Evolutionary conservation across 2,797 vertebrate species (phyloP), one percentile per base, ranked within the genome.

Genomic region (Thalassophryne amazonica): DNA sequence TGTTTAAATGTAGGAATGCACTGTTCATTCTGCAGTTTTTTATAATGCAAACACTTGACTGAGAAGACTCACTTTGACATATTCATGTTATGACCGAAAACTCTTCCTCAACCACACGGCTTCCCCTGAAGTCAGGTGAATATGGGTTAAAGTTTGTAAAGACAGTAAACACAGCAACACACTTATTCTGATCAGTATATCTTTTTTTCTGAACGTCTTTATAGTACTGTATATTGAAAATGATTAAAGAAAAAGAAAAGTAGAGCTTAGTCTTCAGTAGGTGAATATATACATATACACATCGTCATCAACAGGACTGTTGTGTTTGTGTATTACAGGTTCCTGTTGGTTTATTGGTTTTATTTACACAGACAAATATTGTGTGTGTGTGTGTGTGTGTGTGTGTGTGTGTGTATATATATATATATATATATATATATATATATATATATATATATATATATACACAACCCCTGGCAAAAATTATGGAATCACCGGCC

Each of bases 201-300:
- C 61, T 71, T 70, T 67, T 39, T 73, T 75, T 64, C 60, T 53
- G 37, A 62, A 33, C 43, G 51, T 76, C 49, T 77, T 57, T 61
- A 39, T 52, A 46, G 51, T 79, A 49, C 54, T 74, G 77, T 78
- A 52, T 47, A 49, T 53, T 41, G 37, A 67, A 63, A 76, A 22
- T n/a, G 52, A 32, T 41, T 23, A 51, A 29, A 47, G 8, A 4
- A 65, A 18, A 62, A 51, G 43, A 43, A 37, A 59, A 52, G 53
- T 59, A 66, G 19, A 2, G 62, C 75, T 74, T 65, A 60, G 68
- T 75, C 66, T 65, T 66, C 23, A 59, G 87, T 91, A 93, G 92
- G 93, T 87, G 89, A 76, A 87, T 89, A 73, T 89, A 78, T n/a
- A n/a, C n/a, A n/a, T n/a, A n/a, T n/a, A n/a, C n/a, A 28, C 25